phyloP scores from a whole-genome alignment of 1,140 invertebrate genomes.

The Hyles vespertilio region DNA sequence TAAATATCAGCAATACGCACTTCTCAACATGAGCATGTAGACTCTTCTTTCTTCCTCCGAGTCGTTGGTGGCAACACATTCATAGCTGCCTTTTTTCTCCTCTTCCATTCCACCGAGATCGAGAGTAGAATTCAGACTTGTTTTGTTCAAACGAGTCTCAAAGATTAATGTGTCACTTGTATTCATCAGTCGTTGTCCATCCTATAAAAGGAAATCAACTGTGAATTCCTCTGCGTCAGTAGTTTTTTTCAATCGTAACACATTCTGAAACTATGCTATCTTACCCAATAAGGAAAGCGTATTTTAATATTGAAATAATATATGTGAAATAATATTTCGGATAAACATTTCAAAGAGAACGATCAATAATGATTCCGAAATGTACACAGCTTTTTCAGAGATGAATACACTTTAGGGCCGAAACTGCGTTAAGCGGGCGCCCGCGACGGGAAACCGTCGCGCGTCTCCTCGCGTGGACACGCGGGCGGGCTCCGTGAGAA shows the following conservation, averaged over 20 bases:
- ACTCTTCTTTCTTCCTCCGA: constrained; percentile 13
- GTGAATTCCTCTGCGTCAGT: background rate
- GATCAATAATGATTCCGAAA: too few species aligned
- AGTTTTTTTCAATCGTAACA: background rate
- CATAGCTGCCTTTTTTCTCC: constrained; percentile 46
- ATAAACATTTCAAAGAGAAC: too few species aligned
- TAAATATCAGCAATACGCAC: constrained; percentile 15
- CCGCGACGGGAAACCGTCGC: too few species aligned
- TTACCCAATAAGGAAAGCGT: too few species aligned
- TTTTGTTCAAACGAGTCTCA: constrained; percentile 29
- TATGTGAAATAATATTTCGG: too few species aligned
- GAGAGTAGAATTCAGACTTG: constrained; percentile 39
- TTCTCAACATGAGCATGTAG: constrained; percentile 39
- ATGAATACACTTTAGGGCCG: too few species aligned
- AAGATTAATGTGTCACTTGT: constrained; percentile 21
- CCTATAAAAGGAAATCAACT: constrained; percentile 24
- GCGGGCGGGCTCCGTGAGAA: too few species aligned
- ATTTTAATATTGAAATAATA: too few species aligned
- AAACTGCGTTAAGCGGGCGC: too few species aligned
- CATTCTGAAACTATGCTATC: too few species aligned
- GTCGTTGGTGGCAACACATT: constrained; percentile 39
- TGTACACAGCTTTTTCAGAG: too few species aligned
- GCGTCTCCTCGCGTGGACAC: too few species aligned
- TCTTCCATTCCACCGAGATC: constrained; percentile 37
- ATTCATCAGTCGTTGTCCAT: constrained; percentile 26